Base-by-base conservation (phyloP, 2,888 invertebrate species). In the Epinotia ramella region DNA sequence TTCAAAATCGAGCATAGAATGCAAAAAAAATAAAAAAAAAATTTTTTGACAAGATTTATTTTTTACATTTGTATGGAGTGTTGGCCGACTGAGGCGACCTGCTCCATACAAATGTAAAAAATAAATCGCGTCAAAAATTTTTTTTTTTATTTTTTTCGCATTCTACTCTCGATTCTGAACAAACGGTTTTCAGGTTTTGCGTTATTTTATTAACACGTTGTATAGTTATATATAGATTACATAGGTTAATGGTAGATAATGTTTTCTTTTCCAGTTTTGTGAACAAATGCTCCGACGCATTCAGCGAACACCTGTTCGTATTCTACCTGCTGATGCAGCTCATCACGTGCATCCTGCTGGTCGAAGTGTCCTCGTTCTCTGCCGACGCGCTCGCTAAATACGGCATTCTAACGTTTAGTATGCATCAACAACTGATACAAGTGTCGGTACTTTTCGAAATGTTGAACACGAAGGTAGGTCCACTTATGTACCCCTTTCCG, bases 261-360 rank as follows among this genome's bases (percentile, higher is more conserved):
- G 7, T 7, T 62, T 16, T 7, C 11, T 18, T 44, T 9, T 11
- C 6, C 68, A 68, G 68, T 33, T 68, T 68, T 11, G 68, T 68
- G 1, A 40, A 68, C 24, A 18, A 16, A 12, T 65, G 65, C 20
- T 73, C 73, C 0, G 16, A 73, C 9, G 16, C 73, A 1, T 73
- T 66, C 60, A 66, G 66, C 44, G 49, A 65, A 53, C 60, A 65
- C 16, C 20, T 73, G 16, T 66, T 65, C 28, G 13, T 20, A 6
- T 67, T 59, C n/a, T 73, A 73, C n/a, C 20, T 66, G 6, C 33
- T 66, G 5, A 66, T 66, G 49, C 73, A 66, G 33, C 28, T 67
- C 1, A 66, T 66, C 20, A 66, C 65, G 16, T 73, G 73, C 20
- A 66, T 73, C n/a, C 6, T 73, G 13, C 20, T 73, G 33, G 59